Evolutionary conservation across 2,888 invertebrate species (phyloP), one percentile per base, ranked within the genome.

Genomic region (Dione vanillae): DNA sequence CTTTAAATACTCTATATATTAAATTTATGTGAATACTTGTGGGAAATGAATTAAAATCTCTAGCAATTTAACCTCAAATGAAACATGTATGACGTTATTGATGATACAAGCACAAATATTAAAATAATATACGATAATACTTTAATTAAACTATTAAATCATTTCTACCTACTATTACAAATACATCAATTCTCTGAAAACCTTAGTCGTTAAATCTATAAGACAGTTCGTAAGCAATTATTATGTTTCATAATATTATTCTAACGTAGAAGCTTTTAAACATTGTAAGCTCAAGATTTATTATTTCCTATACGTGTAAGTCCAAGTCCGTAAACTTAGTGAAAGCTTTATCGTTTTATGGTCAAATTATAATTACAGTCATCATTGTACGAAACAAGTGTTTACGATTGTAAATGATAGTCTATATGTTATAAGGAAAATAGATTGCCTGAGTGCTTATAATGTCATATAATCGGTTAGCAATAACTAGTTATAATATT

Each of bases 291-390:
- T 27, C n/a, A 45, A 45, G 43, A 45, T 27, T n/a, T 45, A 45
- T 45, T 27, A n/a, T 27, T 45, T 61, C 27, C 45, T 61, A 61
- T 9, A 61, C 16, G 11, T 14, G 10, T 45, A 27, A 43, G 27
- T 61, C 7, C 61, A 35, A 49, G 58, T 59, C 20, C 41, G 20
- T 41, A 59, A 67, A 59, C 59, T 40, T 40, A 40, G 67, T 47
- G 67, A 67, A 59, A 67, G 67, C 49, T 49, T 59, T 12, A 41
- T 49, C 3, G 59, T 51, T 67, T 59, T 67, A 59, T 67, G 67
- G 49, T 67, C 59, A 67, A 51, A 59, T 59, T 40, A 40, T 67
- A 67, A 67, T 59, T 59, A 67, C 40, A 47, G 67, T 41, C n/a
- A 49, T 59, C 47, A 59, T 14, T 67, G 19, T 40, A 16, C 27